Conservation (phyloP, 2,888 invertebrate species). For the Mystacides longicornis region DNA sequence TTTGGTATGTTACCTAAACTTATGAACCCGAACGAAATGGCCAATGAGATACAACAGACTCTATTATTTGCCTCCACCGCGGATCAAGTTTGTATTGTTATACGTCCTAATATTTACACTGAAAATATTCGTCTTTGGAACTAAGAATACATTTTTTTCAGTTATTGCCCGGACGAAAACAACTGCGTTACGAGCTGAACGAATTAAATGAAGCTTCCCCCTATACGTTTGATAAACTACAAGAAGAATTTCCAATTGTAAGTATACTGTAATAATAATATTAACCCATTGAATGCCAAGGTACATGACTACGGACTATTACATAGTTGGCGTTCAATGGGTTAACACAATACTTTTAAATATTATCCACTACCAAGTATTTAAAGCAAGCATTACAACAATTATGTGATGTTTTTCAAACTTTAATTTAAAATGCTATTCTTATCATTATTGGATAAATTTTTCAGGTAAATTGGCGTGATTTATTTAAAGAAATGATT, state of each 20-base stretch:
- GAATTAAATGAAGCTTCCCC: constrained; percentile 35
- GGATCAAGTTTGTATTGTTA: constrained; percentile 32
- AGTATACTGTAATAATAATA: no score
- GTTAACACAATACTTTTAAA: no score
- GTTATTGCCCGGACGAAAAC: constrained; percentile 39
- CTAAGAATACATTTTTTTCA: constrained; percentile 24
- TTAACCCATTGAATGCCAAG: no score
- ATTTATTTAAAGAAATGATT: constrained; percentile 29
- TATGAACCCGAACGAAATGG: constrained; percentile 34
- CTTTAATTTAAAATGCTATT: no score
- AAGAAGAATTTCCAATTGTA: constrained; percentile 40
- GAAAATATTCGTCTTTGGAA: not conserved
- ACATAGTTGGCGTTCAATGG: no score
- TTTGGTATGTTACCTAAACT: constrained; percentile 35
- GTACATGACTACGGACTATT: no score
- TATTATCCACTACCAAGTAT: no score
- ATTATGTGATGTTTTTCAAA: no score
- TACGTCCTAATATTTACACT: not conserved
- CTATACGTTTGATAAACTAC: constrained; percentile 38
- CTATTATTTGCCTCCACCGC: constrained; percentile 38
- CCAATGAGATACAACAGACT: constrained; percentile 36
- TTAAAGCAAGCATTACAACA: no score
- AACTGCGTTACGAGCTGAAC: constrained; percentile 36
- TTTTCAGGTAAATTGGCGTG: constrained; percentile 29
- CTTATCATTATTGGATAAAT: no score